phyloP scores from a whole-genome alignment of 2,797 vertebrate species.

The Antennarius maculatus region DNA sequence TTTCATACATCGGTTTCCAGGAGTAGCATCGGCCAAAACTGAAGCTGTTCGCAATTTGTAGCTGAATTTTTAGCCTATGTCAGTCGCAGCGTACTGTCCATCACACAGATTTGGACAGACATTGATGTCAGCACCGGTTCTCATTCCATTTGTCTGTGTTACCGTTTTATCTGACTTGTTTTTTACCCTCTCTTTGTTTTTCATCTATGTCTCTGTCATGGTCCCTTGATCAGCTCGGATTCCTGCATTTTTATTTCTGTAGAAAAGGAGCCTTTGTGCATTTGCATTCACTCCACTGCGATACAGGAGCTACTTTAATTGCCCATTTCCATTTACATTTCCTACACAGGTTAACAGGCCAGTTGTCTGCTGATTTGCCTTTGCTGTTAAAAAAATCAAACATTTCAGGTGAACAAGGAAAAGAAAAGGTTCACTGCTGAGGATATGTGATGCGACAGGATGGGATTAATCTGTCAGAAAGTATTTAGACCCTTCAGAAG shows the following conservation, averaged over 20 bases:
- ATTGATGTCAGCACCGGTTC: not conserved
- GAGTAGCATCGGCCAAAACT: no score
- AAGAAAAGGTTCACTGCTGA: no score
- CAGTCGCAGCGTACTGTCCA: no score
- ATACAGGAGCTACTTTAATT: slow-evolving; percentile 15
- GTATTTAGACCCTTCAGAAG: no score
- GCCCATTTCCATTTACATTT: slow-evolving; percentile 20
- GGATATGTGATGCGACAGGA: no score
- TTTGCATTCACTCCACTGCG: slow-evolving; percentile 1
- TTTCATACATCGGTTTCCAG: not conserved
- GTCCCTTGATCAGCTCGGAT: slow-evolving; percentile 42
- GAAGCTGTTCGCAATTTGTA: no score
- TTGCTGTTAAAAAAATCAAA: slow-evolving; percentile 1
- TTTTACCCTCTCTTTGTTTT: slow-evolving; percentile 31
- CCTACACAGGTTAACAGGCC: slow-evolving; percentile 1
- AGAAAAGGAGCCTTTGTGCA: slow-evolving; percentile 21
- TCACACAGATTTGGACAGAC: no score
- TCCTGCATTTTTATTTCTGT: slow-evolving; percentile 39
- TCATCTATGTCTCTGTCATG: slow-evolving; percentile 24
- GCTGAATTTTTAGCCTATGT: no score
- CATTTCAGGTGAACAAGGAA: no score
- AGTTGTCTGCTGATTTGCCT: slow-evolving; percentile 14
- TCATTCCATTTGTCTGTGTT: slow-evolving; percentile 34
- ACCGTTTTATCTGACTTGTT: slow-evolving; percentile 9
- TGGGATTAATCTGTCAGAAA: no score